These are phyloP conservation scores for Encarsia formosa DNA, from an alignment of 2,888 invertebrate species.

Conservation along the genomic window DNA sequence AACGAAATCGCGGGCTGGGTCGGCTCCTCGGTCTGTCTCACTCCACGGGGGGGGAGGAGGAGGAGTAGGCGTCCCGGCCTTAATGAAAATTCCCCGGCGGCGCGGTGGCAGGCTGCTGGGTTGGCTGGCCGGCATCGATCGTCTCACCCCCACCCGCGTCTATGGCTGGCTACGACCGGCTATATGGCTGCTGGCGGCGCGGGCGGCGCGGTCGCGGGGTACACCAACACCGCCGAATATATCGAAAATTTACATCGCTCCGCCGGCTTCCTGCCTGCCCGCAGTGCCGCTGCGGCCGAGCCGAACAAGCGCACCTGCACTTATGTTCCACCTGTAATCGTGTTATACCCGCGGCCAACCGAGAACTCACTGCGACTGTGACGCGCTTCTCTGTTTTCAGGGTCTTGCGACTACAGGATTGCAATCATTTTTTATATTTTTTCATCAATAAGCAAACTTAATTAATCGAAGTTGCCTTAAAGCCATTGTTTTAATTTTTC, in stretches of 20 bases:
- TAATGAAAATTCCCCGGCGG: conserved; percentile 26
- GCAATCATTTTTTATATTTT: too few species aligned
- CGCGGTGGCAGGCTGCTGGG: too few species aligned
- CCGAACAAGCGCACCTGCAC: too few species aligned
- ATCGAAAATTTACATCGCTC: conserved; percentile 26
- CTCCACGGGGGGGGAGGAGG: background rate
- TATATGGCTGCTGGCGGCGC: conserved; percentile 19
- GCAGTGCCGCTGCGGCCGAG: background rate
- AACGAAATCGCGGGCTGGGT: conserved; percentile 19
- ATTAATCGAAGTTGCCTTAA: too few species aligned
- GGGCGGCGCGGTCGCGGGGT: conserved; percentile 24
- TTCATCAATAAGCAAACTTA: too few species aligned
- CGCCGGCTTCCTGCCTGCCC: background rate
- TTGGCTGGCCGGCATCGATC: background rate
- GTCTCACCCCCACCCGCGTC: background rate
- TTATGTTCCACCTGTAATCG: too few species aligned
- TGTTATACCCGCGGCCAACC: conserved; percentile 22
- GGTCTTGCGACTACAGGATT: too few species aligned
- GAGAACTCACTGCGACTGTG: conserved; percentile 26
- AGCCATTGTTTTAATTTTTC: too few species aligned
- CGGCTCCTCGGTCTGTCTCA: too few species aligned
- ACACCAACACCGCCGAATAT: conserved; percentile 19
- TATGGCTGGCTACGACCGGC: background rate
- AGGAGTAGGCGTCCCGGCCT: conserved; percentile 9
- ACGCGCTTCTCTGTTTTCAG: too few species aligned